Evolutionary conservation across 2,113 vertebrate species (phyloP).

Genomic region (Psephotus haematonotus): DNA sequence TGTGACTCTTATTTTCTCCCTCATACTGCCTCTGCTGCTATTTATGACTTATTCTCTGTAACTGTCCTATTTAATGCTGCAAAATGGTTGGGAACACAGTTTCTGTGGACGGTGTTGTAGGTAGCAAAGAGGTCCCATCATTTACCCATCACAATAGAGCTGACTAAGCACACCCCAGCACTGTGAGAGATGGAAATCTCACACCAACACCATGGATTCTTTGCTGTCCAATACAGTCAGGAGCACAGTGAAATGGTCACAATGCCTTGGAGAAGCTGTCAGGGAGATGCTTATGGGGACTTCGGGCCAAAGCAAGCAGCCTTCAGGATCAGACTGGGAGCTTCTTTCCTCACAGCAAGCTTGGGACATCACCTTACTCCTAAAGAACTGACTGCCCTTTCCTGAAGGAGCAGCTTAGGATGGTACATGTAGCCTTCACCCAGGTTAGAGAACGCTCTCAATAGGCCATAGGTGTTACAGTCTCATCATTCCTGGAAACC

Average conservation of each 20-base stretch:
- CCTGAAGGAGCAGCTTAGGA: not conserved
- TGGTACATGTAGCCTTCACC: not conserved
- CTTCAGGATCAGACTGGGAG: not conserved
- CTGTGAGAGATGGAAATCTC: not conserved
- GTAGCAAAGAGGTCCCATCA: not conserved
- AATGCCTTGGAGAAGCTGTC: not conserved
- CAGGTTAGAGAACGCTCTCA: not conserved
- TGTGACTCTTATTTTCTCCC: not conserved
- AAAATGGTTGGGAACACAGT: not conserved
- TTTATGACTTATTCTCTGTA: conserved; percentile 21
- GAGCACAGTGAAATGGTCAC: not conserved
- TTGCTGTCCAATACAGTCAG: not conserved
- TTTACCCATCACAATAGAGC: not conserved
- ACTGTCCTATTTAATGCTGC: not conserved
- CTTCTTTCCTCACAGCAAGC: not conserved
- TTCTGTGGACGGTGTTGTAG: not conserved
- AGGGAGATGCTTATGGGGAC: not conserved
- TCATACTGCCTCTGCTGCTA: not conserved
- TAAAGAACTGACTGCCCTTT: not conserved
- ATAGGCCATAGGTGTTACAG: not conserved
- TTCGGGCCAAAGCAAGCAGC: not conserved
- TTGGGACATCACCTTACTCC: not conserved
- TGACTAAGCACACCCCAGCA: not conserved
- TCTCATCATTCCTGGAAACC: not conserved
- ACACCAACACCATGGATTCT: not conserved